A percentile compares a stretch with the other conserved stretches of the same genome.
Evolutionary conservation across 2,113 vertebrate genomes (phyloP).

Genomic region (Myrmecobius fasciatus): DNA sequence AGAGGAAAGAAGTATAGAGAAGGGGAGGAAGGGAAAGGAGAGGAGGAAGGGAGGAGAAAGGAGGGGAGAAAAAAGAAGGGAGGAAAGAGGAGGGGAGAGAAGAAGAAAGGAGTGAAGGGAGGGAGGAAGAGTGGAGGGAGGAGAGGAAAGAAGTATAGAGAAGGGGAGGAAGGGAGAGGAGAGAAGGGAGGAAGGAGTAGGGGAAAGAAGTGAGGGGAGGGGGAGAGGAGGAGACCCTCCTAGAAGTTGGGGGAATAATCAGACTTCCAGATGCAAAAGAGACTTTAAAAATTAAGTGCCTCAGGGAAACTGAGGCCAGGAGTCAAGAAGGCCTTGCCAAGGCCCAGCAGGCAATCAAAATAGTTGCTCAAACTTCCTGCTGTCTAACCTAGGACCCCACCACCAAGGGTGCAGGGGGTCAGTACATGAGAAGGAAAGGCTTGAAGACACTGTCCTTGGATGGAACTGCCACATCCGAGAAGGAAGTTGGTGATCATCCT

Average conservation of each 20-base stretch:
- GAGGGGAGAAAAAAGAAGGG: too few relatives aligned
- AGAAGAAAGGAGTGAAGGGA: too few relatives aligned
- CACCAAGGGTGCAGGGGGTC: neutral
- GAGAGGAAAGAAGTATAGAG: neutral
- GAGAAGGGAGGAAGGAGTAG: neutral
- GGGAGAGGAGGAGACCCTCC: neutral
- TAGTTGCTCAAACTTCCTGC: neutral
- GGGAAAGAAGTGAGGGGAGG: neutral
- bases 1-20: too few relatives aligned
- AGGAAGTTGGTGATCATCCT: neutral
- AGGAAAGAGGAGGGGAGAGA: rapidly evolving
- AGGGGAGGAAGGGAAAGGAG: too few relatives aligned
- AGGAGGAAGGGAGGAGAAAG: too few relatives aligned
- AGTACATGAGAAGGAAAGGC: neutral
- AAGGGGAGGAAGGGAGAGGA: too few relatives aligned
- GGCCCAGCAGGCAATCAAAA: neutral
- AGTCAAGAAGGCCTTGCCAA: neutral
- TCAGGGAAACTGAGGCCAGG: neutral
- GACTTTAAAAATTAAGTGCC: neutral
- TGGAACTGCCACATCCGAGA: neutral
- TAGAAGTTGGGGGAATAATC: too few relatives aligned
- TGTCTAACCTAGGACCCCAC: too few relatives aligned
- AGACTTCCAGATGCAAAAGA: neutral
- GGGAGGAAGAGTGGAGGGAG: too few relatives aligned
- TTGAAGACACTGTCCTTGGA: neutral